Percentiles rank a stretch among this genome's conserved stretches.
phyloP scores from a whole-genome alignment of 2,113 vertebrate genomes.

The Nothobranchius furzeri region DNA sequence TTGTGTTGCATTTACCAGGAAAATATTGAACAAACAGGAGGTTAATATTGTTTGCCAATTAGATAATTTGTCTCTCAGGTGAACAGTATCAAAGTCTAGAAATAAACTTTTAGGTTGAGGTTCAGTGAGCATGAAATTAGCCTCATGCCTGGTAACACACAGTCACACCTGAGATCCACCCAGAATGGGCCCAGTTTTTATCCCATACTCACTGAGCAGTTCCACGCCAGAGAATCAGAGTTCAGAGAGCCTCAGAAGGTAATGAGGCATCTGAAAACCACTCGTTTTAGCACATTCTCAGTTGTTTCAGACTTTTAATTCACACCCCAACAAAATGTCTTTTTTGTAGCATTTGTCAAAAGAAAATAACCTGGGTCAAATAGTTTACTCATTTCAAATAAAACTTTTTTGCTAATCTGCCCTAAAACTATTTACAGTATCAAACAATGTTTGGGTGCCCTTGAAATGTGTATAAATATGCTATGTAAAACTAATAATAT shows the following conservation, averaged over 20 bases:
- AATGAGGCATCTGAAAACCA: constrained; percentile 25
- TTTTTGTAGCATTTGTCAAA: too few species aligned
- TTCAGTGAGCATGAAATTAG: constrained; percentile 25
- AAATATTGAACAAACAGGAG: rapidly evolving
- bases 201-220: constrained; percentile 19
- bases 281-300: neutral
- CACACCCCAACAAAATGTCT: neutral
- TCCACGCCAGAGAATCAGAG: neutral
- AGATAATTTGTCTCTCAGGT: neutral
- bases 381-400: neutral
- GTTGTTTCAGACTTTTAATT: neutral
- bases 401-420: neutral
- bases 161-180: constrained; percentile 40
- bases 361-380: neutral
- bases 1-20: neutral
- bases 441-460: too few species aligned
- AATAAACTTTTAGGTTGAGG: constrained; percentile 1
- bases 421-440: too few species aligned
- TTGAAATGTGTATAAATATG: too few species aligned
- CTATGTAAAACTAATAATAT: too few species aligned
- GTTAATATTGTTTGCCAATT: constrained; percentile 4
- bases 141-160: constrained; percentile 12
- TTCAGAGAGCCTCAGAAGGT: constrained; percentile 32
- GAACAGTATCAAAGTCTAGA: neutral
- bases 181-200: constrained; percentile 24